These are phyloP conservation scores for Aspiorhynchus laticeps DNA, from an alignment of 2,113 vertebrate genomes.

Conservation along the genomic window DNA sequence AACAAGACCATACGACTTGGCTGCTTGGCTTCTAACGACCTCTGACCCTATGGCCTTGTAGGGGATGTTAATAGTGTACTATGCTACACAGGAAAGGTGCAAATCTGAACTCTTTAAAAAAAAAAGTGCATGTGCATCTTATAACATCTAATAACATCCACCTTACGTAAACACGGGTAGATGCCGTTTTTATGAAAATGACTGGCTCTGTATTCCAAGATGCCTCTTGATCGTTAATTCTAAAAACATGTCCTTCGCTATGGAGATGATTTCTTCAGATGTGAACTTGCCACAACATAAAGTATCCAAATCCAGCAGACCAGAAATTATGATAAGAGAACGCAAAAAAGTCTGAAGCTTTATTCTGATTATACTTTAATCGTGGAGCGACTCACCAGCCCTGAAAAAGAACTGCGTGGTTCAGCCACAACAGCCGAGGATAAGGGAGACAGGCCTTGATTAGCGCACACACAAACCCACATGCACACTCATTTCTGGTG, in stretches of 20 bases:
- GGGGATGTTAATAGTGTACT: conserved; percentile 1
- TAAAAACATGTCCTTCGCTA: conserved; percentile 65
- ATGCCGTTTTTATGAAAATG: neutral
- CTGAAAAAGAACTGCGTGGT: conserved; percentile 82
- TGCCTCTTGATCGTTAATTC: conserved; percentile 1
- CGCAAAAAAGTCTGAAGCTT: conserved; percentile 30
- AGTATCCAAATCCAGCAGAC: neutral
- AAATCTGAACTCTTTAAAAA: neutral
- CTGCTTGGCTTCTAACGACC: conserved; percentile 31
- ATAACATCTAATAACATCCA: neutral
- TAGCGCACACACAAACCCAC: conserved; percentile 59
- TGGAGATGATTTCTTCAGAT: conserved; percentile 54
- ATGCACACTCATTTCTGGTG: conserved; percentile 61
- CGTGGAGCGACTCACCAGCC: conserved; percentile 74
- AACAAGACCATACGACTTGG: neutral
- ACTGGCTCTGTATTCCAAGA: neutral
- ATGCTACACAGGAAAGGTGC: neutral
- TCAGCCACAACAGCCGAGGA: conserved; percentile 77
- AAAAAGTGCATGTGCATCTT: neutral
- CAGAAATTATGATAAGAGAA: neutral
- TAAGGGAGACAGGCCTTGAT: conserved; percentile 78
- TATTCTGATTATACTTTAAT: conserved; percentile 67
- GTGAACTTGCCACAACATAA: conserved; percentile 31
- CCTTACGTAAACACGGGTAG: neutral
- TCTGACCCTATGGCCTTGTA: conserved; percentile 35